Evolutionary conservation across 2,888 invertebrate genomes (phyloP).

Genomic region (Coenonympha glycerion): DNA sequence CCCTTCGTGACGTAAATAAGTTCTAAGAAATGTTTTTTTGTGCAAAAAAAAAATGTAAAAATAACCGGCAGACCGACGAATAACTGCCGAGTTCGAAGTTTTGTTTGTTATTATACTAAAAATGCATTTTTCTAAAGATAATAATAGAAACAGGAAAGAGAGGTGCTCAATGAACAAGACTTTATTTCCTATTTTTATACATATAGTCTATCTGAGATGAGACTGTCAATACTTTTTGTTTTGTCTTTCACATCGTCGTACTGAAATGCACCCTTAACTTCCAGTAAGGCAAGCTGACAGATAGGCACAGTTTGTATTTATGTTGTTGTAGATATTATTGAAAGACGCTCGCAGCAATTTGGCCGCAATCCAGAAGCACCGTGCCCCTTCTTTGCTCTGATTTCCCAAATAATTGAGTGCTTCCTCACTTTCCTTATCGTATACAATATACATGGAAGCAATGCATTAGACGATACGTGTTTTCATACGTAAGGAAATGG

Average conservation of each 20-base stretch:
- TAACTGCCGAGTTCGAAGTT: no score
- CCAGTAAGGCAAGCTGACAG: slow-evolving; percentile 13
- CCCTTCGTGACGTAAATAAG: no score
- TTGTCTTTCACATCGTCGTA: neutral
- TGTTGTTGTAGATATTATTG: slow-evolving; percentile 13
- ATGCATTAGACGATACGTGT: neutral
- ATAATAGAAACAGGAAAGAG: no score
- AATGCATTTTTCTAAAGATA: no score
- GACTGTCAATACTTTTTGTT: neutral
- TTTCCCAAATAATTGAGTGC: slow-evolving; percentile 11
- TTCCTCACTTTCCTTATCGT: slow-evolving; percentile 12
- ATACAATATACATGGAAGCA: neutral
- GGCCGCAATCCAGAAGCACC: slow-evolving; percentile 36
- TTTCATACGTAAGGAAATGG: no score
- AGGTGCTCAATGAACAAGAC: no score
- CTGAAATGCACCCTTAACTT: neutral
- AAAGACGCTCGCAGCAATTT: slow-evolving; percentile 36
- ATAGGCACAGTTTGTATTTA: slow-evolving; percentile 15
- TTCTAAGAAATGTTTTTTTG: no score
- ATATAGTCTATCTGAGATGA: neutral
- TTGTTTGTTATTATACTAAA: no score
- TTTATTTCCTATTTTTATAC: neutral
- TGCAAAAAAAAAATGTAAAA: no score
- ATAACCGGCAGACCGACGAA: no score
- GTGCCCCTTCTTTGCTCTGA: slow-evolving; percentile 17